A percentile compares a stretch with the other conserved stretches of the same genome.
Evolutionary conservation across 2,888 invertebrate species (phyloP).

Genomic region (Globia sparganii): DNA sequence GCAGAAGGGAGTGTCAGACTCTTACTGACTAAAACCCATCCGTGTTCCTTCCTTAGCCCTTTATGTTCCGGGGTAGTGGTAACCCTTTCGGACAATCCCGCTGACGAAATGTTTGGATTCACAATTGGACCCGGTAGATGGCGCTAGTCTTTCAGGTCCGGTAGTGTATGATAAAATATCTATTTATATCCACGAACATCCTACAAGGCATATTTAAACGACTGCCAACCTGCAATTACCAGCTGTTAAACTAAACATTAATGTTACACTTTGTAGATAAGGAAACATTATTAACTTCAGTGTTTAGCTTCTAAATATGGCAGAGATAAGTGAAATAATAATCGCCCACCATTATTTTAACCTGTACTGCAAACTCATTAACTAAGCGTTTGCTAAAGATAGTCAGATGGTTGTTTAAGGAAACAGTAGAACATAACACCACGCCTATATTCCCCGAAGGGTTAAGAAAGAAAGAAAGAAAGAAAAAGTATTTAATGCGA

Average conservation of each 20-base stretch:
- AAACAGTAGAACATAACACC: not conserved
- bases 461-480: no score
- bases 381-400: not conserved
- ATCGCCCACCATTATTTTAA: slow-evolving; percentile 52
- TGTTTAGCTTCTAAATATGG: slow-evolving; percentile 51
- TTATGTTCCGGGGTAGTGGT: no score
- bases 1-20: no score
- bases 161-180: not conserved
- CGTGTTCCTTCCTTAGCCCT: no score
- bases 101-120: no score
- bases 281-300: slow-evolving; percentile 37
- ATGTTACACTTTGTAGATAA: slow-evolving; percentile 51
- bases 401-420: slow-evolving; percentile 1
- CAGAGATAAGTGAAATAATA: slow-evolving; percentile 43
- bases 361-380: slow-evolving; percentile 37
- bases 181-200: not conserved
- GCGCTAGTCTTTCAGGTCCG: not conserved
- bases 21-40: no score
- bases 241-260: slow-evolving; percentile 55
- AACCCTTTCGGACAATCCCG: no score
- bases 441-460: no score
- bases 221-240: slow-evolving; percentile 44
- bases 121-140: no score
- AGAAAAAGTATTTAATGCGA: no score
- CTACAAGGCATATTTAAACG: slow-evolving; percentile 19